Percentiles rank a stretch among this genome's conserved stretches.
Evolutionary conservation across 1,140 invertebrate species (phyloP).

Genomic region (Brachystomella parvula): DNA sequence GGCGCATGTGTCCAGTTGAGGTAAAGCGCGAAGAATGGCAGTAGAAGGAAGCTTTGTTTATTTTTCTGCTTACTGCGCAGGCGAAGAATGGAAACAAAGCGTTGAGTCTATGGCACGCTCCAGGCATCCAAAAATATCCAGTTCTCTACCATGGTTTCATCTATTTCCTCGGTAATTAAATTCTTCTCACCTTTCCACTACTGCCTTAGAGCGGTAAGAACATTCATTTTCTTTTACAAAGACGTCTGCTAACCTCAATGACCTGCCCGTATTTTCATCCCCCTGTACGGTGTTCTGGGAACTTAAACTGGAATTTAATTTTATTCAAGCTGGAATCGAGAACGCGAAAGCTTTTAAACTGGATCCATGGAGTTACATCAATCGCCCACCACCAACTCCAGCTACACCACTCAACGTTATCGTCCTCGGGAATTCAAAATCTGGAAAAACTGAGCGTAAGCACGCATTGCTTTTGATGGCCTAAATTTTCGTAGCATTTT

Average conservation of each 20-base stretch:
- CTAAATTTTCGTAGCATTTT: not conserved
- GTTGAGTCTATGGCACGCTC: constrained; percentile 29
- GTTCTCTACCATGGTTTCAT: constrained; percentile 25
- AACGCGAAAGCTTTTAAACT: constrained; percentile 19
- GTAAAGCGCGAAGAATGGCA: constrained; percentile 8
- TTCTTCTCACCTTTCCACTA: too few relatives aligned
- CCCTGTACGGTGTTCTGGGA: too few relatives aligned
- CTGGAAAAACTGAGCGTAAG: constrained; percentile 32
- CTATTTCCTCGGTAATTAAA: constrained; percentile 35
- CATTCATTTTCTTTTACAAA: too few relatives aligned
- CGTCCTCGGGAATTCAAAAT: constrained; percentile 22
- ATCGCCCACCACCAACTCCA: not conserved
- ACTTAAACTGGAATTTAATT: too few relatives aligned
- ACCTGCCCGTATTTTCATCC: too few relatives aligned
- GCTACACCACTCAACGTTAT: constrained; percentile 9
- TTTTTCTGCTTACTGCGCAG: too few relatives aligned
- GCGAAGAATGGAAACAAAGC: constrained; percentile 26
- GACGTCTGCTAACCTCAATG: too few relatives aligned
- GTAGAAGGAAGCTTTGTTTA: too few relatives aligned
- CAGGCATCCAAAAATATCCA: constrained; percentile 21
- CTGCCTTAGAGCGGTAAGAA: too few relatives aligned
- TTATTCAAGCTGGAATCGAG: constrained; percentile 22
- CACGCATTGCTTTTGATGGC: not conserved
- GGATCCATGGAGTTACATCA: constrained; percentile 11
- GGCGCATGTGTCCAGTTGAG: constrained; percentile 31